Base-by-base conservation (phyloP, 2,888 invertebrate species). In the Oegoconia quadripuncta region DNA sequence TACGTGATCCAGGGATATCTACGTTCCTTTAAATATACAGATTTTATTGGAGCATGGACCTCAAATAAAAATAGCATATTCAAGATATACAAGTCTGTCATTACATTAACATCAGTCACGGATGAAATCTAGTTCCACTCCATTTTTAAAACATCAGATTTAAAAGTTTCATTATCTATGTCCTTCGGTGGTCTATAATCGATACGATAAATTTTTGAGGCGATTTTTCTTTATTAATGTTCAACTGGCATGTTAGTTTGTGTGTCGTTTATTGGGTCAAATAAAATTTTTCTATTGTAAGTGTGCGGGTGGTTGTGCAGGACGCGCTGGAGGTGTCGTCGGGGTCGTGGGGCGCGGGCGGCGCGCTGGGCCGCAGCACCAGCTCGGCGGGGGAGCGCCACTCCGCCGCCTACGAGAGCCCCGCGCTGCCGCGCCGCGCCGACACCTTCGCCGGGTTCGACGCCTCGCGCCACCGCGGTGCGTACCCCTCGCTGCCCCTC, bases 361-460 rank as follows among this genome's bases (percentile, higher is more conserved):
- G 93, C 22, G 93, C 93, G 41, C 88, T 97, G 9, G 95, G 96
- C 7, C 91, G 97, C 34, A 97, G 97, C 69, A 94, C 96, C 12
- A 97, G 97, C 77, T 97, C 97, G 16, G 97, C 95, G 1, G 97
- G 97, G 3, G 97, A 98, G 80, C 92, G 96, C 36, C 95, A 97
- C 59, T 96, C 95, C 60, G 92, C 93, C 16, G 91, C 93, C 0
- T 97, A 95, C 73, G 92, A 94, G 46, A 94, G 95, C 17, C 95
- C 96, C 11, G 93, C 94, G 23, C 79, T 98, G 45, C 97, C 98
- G 12, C 93, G 97, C 57, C 90, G 98, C 18, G 98, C 98, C 0
- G 98, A 98, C 83, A 98, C 98, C 3, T 98, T 98, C 80, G 97
- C 97, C 1, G 98, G 98, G 6, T 98, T 98, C 67, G 98, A 98